Evolutionary conservation across 2,797 vertebrate species (phyloP), one percentile per base, ranked within the genome.

Genomic region (Tolypeutes matacus): DNA sequence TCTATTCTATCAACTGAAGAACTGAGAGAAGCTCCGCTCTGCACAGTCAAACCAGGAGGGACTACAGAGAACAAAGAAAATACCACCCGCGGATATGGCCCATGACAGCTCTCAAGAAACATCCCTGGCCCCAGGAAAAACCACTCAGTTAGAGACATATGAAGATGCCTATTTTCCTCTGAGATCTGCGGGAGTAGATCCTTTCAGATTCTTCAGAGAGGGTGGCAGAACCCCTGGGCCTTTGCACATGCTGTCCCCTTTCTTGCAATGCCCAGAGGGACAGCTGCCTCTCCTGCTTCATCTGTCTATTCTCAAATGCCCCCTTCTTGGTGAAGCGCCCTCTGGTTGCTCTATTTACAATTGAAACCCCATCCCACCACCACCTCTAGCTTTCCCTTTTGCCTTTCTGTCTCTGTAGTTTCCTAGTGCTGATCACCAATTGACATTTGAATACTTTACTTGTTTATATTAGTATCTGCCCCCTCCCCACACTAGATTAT

Each of bases 401-500:
- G 17, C 15, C 53, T 39, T 80, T 34, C 64, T 69, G 39, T 36
- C 36, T 60, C 46, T 0, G 3, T 36, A 81, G 62, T 69, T 34
- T 18, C 64, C 58, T 29, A 12, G 29, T 14, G 23, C 9, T 77
- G 60, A 49, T 34, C 34, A 51, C 5, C 76, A 65, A n/a, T 21
- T 77, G 53, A 36, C 5, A 3, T 7, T 46, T n/a, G 34, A 5
- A 3, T 7, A 18, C 18, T 56, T 25, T 1, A 18, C 18, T 36
- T 64, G 21, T 10, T 36, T 46, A 39, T 8, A 7, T 64, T 51
- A 76, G 8, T 53, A 18, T 56, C 34, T 8, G 5, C 34, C 39
- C 46, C 34, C 20, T n/a, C 25, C 0, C 3, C 13, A 18, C 12
- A 2, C 6, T 67, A n/a, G 15, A n/a, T 2, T 6, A 1, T 1